Conservation (phyloP, 1,140 invertebrate genomes). For the Zaprionus vittiger region DNA sequence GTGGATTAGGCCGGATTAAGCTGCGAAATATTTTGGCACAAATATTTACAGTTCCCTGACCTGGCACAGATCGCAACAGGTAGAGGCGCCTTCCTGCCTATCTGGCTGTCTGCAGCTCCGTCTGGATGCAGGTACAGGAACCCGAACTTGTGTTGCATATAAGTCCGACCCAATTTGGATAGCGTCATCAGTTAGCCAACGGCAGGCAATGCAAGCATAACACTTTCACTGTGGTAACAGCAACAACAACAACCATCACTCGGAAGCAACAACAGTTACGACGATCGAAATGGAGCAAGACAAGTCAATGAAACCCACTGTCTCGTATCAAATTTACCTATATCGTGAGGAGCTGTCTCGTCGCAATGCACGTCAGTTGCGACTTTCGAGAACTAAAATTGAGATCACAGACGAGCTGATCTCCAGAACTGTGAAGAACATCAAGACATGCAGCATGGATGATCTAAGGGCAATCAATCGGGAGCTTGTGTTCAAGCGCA, state of each 20-base stretch:
- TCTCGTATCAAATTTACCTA: constrained; percentile 72
- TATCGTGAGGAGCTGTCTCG: constrained; percentile 68
- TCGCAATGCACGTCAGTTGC: constrained; percentile 63
- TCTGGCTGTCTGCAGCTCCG: neutral
- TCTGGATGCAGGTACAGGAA: neutral
- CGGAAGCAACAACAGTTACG: neutral
- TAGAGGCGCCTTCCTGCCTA: constrained; percentile 8
- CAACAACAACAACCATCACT: neutral
- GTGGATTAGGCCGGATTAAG: constrained; percentile 74
- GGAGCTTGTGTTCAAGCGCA: constrained; percentile 73
- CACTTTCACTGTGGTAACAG: constrained; percentile 42
- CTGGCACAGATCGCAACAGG: constrained; percentile 23
- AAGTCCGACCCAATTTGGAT: neutral
- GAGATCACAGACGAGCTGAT: constrained; percentile 78
- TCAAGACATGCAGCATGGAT: constrained; percentile 73
- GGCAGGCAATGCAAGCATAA: constrained; percentile 42
- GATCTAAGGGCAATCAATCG: constrained; percentile 73
- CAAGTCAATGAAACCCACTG: constrained; percentile 56
- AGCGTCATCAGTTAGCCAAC: constrained; percentile 48
- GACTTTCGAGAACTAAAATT: constrained; percentile 67
- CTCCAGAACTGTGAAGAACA: constrained; percentile 66
- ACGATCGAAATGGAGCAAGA: constrained; percentile 57
- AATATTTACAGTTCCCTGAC: constrained; percentile 69
- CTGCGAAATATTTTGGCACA: constrained; percentile 77
- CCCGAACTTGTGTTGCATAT: constrained; percentile 10